Conservation (phyloP, 2,797 vertebrate species). For the Sylvia borin region DNA sequence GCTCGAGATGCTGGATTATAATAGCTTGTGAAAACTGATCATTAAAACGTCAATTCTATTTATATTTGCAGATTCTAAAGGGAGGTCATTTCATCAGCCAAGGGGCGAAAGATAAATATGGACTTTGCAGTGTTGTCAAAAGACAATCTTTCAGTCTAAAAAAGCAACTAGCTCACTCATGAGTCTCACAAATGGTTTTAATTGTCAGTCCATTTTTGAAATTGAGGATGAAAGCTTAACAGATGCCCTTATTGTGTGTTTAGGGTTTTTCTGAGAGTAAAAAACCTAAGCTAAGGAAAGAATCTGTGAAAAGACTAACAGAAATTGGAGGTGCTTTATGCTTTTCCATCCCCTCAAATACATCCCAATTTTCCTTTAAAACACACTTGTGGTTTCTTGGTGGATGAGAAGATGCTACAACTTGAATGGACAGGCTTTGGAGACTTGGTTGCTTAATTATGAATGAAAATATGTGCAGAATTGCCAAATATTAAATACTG, state of each 20-base stretch:
- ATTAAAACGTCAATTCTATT: neutral
- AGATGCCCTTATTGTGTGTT: neutral
- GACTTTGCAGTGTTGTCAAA: constrained; percentile 28
- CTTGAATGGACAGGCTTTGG: neutral
- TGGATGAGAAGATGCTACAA: neutral
- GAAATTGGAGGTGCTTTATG: neutral
- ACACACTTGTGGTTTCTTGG: neutral
- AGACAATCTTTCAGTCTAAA: constrained; percentile 30
- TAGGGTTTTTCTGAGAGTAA: neutral
- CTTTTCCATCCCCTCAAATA: neutral
- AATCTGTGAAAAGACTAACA: neutral
- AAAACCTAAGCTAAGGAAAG: neutral
- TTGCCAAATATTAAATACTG: neutral
- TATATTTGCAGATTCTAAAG: constrained; percentile 25
- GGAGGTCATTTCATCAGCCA: constrained; percentile 21
- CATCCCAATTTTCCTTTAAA: neutral
- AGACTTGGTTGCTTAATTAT: neutral
- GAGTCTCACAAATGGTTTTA: neutral
- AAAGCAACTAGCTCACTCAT: neutral
- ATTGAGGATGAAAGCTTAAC: constrained; percentile 12
- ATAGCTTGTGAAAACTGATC: neutral
- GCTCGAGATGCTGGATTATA: neutral
- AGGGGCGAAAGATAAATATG: constrained; percentile 22
- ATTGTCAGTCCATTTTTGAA: neutral
- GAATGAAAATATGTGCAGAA: neutral